phyloP scores from a whole-genome alignment of 2,888 invertebrate species.

The Phortica magna region DNA sequence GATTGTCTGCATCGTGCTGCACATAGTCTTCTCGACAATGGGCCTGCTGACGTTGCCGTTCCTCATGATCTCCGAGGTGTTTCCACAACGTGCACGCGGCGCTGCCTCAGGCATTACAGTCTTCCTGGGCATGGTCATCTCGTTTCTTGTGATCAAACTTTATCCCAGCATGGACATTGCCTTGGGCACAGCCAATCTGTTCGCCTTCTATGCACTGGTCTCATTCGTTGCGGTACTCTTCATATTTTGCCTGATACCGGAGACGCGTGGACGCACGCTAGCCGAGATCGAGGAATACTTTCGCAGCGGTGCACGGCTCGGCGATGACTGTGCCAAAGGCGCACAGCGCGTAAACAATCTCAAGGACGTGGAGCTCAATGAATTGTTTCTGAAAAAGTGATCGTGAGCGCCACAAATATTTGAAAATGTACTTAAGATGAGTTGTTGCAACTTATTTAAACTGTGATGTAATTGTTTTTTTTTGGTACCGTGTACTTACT shows the following conservation, averaged over 20 bases:
- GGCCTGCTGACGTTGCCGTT: constrained; percentile 84
- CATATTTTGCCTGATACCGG: constrained; percentile 83
- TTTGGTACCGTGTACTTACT: background rate
- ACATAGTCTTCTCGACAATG: constrained; percentile 79
- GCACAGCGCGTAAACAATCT: constrained; percentile 46
- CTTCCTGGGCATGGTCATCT: constrained; percentile 82
- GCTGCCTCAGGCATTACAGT: constrained; percentile 84
- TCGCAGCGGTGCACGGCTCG: constrained; percentile 52
- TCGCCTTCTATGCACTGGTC: constrained; percentile 82
- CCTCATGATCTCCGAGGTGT: constrained; percentile 87
- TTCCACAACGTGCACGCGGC: constrained; percentile 82
- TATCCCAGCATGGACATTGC: constrained; percentile 82
- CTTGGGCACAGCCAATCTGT: constrained; percentile 82
- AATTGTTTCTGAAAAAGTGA: constrained; percentile 67
- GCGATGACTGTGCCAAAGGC: background rate
- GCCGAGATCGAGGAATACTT: constrained; percentile 83
- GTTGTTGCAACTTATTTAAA: constrained; percentile 3
- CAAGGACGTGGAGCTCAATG: constrained; percentile 62
- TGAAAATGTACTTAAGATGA: constrained; percentile 1
- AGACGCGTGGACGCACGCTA: constrained; percentile 85
- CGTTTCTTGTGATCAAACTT: constrained; percentile 84
- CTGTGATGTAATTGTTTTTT: constrained; percentile 25
- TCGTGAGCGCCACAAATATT: background rate
- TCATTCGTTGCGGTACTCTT: constrained; percentile 82
- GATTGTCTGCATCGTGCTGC: constrained; percentile 71